A percentile compares a stretch with the other conserved stretches of the same genome.
Evolutionary conservation across 2,888 invertebrate species (phyloP).

Genomic region (Yponomeuta evonymella): DNA sequence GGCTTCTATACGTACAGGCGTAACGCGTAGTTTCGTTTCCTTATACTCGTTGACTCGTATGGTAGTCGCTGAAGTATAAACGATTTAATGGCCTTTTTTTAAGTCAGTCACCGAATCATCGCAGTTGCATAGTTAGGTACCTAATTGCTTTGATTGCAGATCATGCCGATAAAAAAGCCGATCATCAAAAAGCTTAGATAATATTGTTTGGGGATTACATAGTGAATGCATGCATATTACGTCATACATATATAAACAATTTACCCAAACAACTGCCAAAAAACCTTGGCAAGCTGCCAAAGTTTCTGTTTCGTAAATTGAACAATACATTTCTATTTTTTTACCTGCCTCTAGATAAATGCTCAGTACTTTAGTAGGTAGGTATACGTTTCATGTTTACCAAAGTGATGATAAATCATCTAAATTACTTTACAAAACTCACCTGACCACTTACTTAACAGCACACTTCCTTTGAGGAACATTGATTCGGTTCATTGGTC

Average conservation of each 20-base stretch:
- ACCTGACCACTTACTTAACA: neutral
- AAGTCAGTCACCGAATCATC: neutral
- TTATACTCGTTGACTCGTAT: conserved; percentile 2
- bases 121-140: neutral
- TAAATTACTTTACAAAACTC: neutral
- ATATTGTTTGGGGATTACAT: neutral
- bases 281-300: neutral
- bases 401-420: neutral
- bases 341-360: conserved; percentile 1
- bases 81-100: conserved; percentile 35
- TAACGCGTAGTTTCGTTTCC: neutral
- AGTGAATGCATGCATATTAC: conserved; percentile 5
- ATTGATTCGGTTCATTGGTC: neutral
- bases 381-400: neutral
- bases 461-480: neutral
- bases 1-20: neutral
- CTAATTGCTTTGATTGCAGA: conserved; percentile 11
- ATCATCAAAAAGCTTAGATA: neutral
- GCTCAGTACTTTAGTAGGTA: neutral
- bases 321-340: neutral
- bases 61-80: neutral
- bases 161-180: conserved; percentile 6
- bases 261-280: too few species aligned
- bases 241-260: neutral
- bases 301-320: neutral